phyloP scores from a whole-genome alignment of 2,888 invertebrate genomes.

The Protodeltote pygarga region DNA sequence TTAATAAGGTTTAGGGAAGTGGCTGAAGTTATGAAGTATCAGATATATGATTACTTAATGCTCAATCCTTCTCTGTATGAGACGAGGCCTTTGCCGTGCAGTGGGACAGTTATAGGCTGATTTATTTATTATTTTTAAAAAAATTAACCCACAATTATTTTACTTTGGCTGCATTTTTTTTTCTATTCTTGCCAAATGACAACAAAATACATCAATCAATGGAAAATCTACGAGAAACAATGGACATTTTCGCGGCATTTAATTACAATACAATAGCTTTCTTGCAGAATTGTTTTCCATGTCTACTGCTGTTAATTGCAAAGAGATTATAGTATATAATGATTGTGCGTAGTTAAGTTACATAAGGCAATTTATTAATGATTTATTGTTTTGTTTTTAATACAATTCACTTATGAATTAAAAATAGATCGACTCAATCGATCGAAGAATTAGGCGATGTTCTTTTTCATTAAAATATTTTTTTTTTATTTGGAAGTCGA shows the following conservation, averaged over 20 bases:
- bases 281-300: slow-evolving; percentile 20
- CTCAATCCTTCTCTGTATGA: too few relatives aligned
- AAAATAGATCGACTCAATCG: slow-evolving; percentile 1
- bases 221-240: slow-evolving; percentile 15
- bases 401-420: neutral
- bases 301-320: slow-evolving; percentile 16
- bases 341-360: slow-evolving; percentile 12
- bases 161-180: too few relatives aligned
- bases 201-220: slow-evolving; percentile 5
- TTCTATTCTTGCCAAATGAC: neutral
- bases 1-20: too few relatives aligned
- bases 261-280: slow-evolving; percentile 43
- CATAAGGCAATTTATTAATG: slow-evolving; percentile 6
- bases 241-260: slow-evolving; percentile 22
- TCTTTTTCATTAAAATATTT: neutral
- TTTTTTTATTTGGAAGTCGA: neutral
- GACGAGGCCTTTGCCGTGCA: too few relatives aligned
- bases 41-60: too few relatives aligned
- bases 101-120: too few relatives aligned
- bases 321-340: neutral
- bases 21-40: too few relatives aligned
- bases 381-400: slow-evolving; percentile 1
- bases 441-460: neutral
- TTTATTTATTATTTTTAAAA: neutral
- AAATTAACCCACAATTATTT: neutral